Conservation (phyloP, 1,140 invertebrate species). For the Nasonia vitripennis region DNA sequence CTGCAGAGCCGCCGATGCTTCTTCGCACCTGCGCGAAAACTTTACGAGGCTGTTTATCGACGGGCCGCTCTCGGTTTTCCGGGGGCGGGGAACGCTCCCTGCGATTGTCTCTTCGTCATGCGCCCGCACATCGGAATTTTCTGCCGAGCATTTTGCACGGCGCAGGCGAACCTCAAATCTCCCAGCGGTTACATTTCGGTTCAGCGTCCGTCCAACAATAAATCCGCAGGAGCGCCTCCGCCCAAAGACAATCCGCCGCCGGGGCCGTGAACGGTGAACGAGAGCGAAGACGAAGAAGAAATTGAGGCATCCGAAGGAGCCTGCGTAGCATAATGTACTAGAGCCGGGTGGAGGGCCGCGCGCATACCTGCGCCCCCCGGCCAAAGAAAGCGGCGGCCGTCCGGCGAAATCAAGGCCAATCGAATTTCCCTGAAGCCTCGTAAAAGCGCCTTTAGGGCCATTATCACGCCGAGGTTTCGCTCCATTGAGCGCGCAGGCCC, state of each 20-base stretch:
- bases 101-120: neutral
- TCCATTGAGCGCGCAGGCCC: neutral
- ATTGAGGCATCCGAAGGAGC: neutral
- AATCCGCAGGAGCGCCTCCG: neutral
- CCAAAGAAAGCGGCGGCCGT: too few relatives aligned
- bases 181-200: too few relatives aligned
- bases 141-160: too few relatives aligned
- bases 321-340: neutral
- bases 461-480: slow-evolving; percentile 28
- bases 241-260: neutral
- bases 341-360: neutral
- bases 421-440: slow-evolving; percentile 32
- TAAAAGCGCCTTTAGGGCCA: slow-evolving; percentile 6
- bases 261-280: neutral
- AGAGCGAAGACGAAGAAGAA: neutral
- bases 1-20: neutral
- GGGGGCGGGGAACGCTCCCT: neutral
- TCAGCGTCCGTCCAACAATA: neutral
- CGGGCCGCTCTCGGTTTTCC: neutral
- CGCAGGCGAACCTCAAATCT: neutral
- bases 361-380: neutral
- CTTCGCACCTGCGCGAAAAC: slow-evolving; percentile 29
- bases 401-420: slow-evolving; percentile 27
- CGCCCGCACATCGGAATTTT: neutral
- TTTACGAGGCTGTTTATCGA: slow-evolving; percentile 42